Percentiles rank a stretch among this genome's conserved stretches.
Evolutionary conservation across 2,113 vertebrate genomes (phyloP).

Genomic region (Callorhinus ursinus): DNA sequence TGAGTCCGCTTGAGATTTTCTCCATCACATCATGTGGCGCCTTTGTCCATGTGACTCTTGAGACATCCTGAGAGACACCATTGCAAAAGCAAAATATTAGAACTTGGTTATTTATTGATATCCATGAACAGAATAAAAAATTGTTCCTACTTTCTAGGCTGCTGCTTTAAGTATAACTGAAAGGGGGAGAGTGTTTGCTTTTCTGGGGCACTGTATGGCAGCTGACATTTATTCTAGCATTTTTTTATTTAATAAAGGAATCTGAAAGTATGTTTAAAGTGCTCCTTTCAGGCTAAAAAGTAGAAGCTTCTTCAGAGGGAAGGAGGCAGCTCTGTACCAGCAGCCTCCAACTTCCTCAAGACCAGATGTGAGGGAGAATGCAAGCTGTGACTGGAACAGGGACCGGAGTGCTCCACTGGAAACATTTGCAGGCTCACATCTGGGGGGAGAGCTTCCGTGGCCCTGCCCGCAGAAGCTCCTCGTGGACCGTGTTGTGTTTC

Average conservation of each 20-base stretch:
- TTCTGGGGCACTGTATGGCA: conserved; percentile 60
- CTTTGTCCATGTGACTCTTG: neutral
- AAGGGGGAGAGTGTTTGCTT: conserved; percentile 58
- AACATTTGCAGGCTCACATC: neutral
- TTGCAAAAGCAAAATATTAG: conserved; percentile 50
- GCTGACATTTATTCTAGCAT: conserved; percentile 75
- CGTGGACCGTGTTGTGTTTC: neutral
- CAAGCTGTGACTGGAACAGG: neutral
- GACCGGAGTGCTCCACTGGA: accelerated
- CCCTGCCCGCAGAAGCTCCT: no score
- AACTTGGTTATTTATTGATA: conserved; percentile 76
- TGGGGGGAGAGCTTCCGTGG: accelerated
- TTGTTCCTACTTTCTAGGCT: neutral
- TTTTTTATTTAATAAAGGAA: conserved; percentile 47
- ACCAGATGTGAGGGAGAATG: no score
- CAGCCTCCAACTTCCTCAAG: neutral
- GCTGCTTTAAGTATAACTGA: neutral
- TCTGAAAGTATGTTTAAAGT: conserved; percentile 45
- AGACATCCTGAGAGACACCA: neutral
- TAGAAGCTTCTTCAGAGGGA: neutral
- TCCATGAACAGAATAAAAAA: conserved; percentile 55
- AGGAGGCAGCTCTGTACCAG: neutral
- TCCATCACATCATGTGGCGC: neutral
- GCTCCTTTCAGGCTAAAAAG: conserved; percentile 7
- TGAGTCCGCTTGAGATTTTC: neutral